Evolutionary conservation across 2,797 vertebrate species (phyloP).

Genomic region (Champsocephalus gunnari): DNA sequence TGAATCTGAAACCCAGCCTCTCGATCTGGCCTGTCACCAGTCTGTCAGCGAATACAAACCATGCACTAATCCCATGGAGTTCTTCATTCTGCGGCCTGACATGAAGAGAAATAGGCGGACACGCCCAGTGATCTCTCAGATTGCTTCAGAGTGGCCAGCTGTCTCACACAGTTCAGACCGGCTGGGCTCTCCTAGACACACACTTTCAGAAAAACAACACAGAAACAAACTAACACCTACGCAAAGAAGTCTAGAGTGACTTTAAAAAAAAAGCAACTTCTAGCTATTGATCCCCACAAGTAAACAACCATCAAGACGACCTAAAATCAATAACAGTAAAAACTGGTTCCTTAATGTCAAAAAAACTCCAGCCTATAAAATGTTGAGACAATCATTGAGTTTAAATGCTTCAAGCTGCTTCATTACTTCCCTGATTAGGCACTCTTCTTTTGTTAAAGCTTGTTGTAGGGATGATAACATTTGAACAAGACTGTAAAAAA

Average conservation of each 20-base stretch:
- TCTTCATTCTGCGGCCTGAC: slow-evolving; percentile 65
- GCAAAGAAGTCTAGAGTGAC: neutral
- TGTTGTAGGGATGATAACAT: neutral
- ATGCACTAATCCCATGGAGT: slow-evolving; percentile 60
- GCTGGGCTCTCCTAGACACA: neutral
- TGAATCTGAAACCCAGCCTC: slow-evolving; percentile 40
- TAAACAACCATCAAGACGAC: neutral
- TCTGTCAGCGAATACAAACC: slow-evolving; percentile 64
- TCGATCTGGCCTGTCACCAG: slow-evolving; percentile 58
- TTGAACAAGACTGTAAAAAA: neutral
- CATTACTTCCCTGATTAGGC: neutral
- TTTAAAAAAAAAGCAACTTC: neutral
- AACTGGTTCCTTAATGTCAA: neutral
- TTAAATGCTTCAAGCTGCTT: neutral
- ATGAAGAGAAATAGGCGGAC: slow-evolving; percentile 59
- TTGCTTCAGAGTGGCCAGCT: slow-evolving; percentile 64
- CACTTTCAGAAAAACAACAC: neutral
- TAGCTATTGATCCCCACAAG: neutral
- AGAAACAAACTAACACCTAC: slow-evolving; percentile 11
- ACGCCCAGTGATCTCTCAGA: slow-evolving; percentile 64
- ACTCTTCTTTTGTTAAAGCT: neutral
- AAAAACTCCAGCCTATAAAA: slow-evolving; percentile 1
- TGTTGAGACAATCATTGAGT: neutral
- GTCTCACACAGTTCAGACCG: slow-evolving; percentile 50
- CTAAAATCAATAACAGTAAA: neutral